phyloP scores from a whole-genome alignment of 2,888 invertebrate species.

The Leucophora obtusa region DNA sequence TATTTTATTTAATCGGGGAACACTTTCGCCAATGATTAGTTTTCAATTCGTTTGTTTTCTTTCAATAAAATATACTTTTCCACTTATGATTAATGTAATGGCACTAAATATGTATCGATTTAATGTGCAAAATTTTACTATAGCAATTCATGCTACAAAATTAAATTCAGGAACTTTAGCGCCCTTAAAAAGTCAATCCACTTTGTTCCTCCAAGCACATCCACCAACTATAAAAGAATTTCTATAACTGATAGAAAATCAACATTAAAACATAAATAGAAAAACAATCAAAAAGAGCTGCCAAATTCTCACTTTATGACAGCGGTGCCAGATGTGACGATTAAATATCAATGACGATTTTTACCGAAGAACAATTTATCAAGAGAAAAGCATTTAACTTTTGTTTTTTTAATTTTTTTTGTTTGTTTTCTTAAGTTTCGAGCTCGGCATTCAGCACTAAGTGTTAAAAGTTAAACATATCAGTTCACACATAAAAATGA shows the following conservation, averaged over 20 bases:
- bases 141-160: background rate
- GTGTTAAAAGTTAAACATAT: no score
- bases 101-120: background rate
- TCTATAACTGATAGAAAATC: slow-evolving; percentile 35
- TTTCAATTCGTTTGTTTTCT: background rate
- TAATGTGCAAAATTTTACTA: background rate
- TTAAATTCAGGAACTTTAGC: slow-evolving; percentile 9
- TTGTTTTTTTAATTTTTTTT: no score
- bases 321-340: no score
- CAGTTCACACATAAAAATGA: no score
- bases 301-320: background rate
- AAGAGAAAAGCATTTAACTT: no score
- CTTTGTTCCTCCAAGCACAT: slow-evolving; percentile 16
- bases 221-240: slow-evolving; percentile 27
- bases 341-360: no score
- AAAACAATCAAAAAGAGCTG: slow-evolving; percentile 57
- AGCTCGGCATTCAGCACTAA: no score
- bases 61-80: background rate
- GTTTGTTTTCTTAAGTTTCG: no score
- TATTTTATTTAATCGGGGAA: background rate
- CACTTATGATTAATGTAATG: background rate
- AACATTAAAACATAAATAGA: slow-evolving; percentile 31
- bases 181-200: background rate
- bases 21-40: background rate
- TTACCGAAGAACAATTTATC: no score